Evolutionary conservation across 1,140 invertebrate species (phyloP).

Genomic region (Zaprionus nigranus): DNA sequence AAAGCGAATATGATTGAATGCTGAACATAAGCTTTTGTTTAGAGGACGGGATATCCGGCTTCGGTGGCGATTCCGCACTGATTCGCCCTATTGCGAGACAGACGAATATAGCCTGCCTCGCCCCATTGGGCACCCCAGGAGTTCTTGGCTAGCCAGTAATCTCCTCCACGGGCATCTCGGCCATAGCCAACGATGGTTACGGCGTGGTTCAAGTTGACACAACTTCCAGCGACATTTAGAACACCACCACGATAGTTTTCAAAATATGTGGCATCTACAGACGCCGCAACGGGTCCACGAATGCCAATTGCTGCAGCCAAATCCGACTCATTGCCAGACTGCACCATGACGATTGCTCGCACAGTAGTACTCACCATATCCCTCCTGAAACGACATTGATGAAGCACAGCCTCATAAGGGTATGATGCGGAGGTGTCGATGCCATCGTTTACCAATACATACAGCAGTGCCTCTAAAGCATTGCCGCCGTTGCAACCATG

Average conservation of each 20-base stretch:
- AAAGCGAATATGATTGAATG: background rate
- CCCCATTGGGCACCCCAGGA: constrained; percentile 86
- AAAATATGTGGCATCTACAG: background rate
- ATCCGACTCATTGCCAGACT: constrained; percentile 87
- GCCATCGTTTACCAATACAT: no score
- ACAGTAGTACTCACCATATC: constrained; percentile 10
- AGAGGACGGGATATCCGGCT: constrained; percentile 19
- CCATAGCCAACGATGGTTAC: constrained; percentile 90
- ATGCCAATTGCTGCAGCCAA: constrained; percentile 85
- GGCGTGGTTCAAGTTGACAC: constrained; percentile 86
- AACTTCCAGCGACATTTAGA: background rate
- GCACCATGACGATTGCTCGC: constrained; percentile 85
- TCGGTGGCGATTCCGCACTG: constrained; percentile 20
- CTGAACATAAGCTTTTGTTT: background rate
- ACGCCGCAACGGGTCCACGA: constrained; percentile 16
- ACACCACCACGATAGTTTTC: background rate
- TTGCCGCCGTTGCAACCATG: no score
- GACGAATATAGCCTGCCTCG: constrained; percentile 87
- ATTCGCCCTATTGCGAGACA: constrained; percentile 85
- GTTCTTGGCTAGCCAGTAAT: constrained; percentile 90
- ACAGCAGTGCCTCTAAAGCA: no score
- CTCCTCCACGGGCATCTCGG: constrained; percentile 83
- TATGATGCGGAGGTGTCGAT: no score
- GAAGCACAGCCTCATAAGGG: no score
- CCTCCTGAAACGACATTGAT: constrained; percentile 18